phyloP scores from a whole-genome alignment of 2,888 invertebrate species.

The Metalampra italica region DNA sequence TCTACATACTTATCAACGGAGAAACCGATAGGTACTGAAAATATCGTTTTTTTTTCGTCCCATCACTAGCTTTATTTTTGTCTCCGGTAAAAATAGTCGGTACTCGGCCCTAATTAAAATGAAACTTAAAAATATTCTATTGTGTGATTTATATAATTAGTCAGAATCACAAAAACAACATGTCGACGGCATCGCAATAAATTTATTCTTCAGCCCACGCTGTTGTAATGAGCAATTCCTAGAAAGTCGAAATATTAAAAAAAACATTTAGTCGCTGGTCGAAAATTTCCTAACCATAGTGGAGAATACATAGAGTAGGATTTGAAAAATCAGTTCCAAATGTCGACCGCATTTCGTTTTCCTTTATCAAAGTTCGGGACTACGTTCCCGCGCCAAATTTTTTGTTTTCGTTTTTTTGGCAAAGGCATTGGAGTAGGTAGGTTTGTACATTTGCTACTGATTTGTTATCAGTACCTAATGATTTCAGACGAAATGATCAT shows the following conservation, averaged over 20 bases:
- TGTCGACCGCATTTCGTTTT: slow-evolving; percentile 1
- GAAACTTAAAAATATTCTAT: neutral
- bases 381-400: slow-evolving; percentile 29
- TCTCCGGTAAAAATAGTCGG: neutral
- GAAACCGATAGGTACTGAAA: too few species aligned
- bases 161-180: slow-evolving; percentile 22
- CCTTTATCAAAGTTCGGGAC: slow-evolving; percentile 15
- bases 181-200: slow-evolving; percentile 33
- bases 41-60: neutral
- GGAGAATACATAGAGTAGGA: slow-evolving; percentile 7
- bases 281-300: neutral
- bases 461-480: neutral
- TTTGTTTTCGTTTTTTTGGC: slow-evolving; percentile 27
- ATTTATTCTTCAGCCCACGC: slow-evolving; percentile 29
- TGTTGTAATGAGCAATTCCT: slow-evolving; percentile 55
- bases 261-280: slow-evolving; percentile 12
- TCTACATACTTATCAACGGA: too few species aligned
- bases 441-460: slow-evolving; percentile 11
- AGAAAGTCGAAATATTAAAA: slow-evolving; percentile 39
- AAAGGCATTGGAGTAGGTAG: slow-evolving; percentile 21
- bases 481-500: neutral
- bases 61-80: neutral
- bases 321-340: neutral
- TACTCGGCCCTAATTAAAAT: neutral
- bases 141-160: slow-evolving; percentile 16